Evolutionary conservation across 1,140 invertebrate genomes (phyloP), one percentile per base, ranked within the genome.

Genomic region (Drosophila willistoni): DNA sequence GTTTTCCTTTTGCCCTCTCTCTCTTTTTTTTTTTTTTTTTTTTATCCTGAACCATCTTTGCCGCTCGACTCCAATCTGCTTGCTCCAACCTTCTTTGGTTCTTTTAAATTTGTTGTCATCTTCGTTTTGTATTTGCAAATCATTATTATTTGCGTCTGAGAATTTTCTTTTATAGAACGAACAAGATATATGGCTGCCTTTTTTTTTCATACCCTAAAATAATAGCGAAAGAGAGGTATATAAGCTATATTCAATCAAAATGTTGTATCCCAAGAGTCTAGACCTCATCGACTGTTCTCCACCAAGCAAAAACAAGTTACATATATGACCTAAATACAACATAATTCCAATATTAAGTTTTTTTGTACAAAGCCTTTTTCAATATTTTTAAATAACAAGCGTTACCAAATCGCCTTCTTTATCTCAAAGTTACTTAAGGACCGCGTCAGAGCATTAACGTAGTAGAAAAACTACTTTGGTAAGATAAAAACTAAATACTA

Each of bases 101-200:
- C 61, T 44, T 42, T 63, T 44, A 63, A 63, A 47, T 64, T 64
- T 64, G 64, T 64, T 25, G 47, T 63, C 64, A 64, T 64, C 63
- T 69, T 64, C 70, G 61, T 83, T 80, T 66, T 89, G 70, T 89
- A 78, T 89, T 89, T 89, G 80, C 84, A 89, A 89, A 89, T 89
- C 84, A 89, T 89, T 89, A 89, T 89, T 89, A 89, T 89, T 89
- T 86, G 70, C 79, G 64, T 80, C 65, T 68, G 75, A 87, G 57
- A 71, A 79, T 71, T 87, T 70, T 84, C 65, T 70, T 68, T 63
- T 69, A 63, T 64, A 34, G 22, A 61, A 82, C 54, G 68, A 70
- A 66, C 70, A 83, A 73, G 67, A 77, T 67, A 79, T 83, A 76
- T 71, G 73, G 39, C 41, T 64, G 55, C 67, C 61, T 61, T 70